Evolutionary conservation across 2,888 invertebrate species (phyloP).

Genomic region (Marronus borbonicus): DNA sequence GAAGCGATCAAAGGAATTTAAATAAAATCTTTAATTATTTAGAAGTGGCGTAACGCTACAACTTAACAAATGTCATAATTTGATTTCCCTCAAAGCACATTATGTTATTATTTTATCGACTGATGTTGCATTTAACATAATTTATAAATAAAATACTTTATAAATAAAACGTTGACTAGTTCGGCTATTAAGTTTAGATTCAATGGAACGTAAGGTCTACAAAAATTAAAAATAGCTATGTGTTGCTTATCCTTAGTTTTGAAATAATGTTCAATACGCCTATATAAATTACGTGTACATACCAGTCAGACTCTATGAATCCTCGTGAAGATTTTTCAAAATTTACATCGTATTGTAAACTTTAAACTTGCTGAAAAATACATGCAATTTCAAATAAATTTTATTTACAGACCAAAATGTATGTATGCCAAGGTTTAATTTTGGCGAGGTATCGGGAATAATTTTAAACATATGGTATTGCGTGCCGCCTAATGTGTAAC

Average conservation of each 20-base stretch:
- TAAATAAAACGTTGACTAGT: neutral
- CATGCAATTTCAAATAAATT: slow-evolving; percentile 2
- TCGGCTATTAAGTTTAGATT: neutral
- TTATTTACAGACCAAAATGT: slow-evolving; percentile 1
- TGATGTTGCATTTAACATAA: neutral
- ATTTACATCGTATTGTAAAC: neutral
- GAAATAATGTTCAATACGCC: too few relatives aligned
- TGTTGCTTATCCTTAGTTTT: neutral
- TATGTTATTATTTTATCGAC: too few relatives aligned
- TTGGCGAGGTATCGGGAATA: slow-evolving; percentile 4
- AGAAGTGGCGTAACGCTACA: too few relatives aligned
- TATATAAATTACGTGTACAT: too few relatives aligned
- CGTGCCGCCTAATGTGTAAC: neutral
- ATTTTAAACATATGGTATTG: neutral
- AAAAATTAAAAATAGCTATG: neutral
- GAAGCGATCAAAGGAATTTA: too few relatives aligned
- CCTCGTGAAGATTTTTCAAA: neutral
- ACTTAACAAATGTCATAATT: too few relatives aligned
- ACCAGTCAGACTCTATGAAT: neutral
- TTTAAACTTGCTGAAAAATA: slow-evolving; percentile 1
- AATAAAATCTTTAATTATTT: too few relatives aligned
- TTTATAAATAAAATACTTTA: too few relatives aligned
- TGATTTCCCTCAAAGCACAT: too few relatives aligned
- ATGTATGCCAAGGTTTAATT: slow-evolving; percentile 22
- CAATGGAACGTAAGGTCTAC: neutral